Evolutionary conservation across 2,113 vertebrate species (phyloP).

Genomic region (Acrocephalus kingi): DNA sequence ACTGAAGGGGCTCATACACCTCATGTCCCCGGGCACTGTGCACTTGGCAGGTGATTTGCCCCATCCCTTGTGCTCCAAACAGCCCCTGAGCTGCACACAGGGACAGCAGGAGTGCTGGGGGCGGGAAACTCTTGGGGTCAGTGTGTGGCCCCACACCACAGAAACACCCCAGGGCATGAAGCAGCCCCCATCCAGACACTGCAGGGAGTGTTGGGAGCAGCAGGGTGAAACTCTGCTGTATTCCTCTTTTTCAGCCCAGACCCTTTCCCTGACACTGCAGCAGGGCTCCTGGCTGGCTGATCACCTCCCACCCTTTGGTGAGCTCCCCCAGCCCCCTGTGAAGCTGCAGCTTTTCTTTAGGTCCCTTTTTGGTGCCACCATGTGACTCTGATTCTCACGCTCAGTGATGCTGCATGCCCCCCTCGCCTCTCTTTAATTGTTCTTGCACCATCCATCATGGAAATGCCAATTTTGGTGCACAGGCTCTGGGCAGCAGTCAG

Average conservation of each 20-base stretch:
- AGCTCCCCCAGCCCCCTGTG: not conserved
- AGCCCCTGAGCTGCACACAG: not conserved
- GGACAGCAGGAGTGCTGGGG: not conserved
- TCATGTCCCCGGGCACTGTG: not conserved
- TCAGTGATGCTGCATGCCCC: not conserved
- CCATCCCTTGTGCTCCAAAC: not conserved
- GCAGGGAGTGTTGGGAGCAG: not conserved
- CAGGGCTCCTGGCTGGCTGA: not conserved
- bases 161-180: not conserved
- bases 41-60: not conserved
- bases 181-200: not conserved
- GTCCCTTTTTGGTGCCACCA: not conserved
- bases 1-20: rapidly evolving
- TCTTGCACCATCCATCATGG: not conserved
- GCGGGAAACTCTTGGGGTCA: not conserved
- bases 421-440: rapidly evolving
- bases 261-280: not conserved
- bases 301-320: not conserved
- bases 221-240: not conserved
- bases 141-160: not conserved
- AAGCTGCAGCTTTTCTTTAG: not conserved
- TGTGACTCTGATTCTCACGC: not conserved
- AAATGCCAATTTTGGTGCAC: not conserved
- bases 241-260: not conserved
- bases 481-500: not conserved